phyloP scores from a whole-genome alignment of 2,113 vertebrate species.

The Archilochus colubris region DNA sequence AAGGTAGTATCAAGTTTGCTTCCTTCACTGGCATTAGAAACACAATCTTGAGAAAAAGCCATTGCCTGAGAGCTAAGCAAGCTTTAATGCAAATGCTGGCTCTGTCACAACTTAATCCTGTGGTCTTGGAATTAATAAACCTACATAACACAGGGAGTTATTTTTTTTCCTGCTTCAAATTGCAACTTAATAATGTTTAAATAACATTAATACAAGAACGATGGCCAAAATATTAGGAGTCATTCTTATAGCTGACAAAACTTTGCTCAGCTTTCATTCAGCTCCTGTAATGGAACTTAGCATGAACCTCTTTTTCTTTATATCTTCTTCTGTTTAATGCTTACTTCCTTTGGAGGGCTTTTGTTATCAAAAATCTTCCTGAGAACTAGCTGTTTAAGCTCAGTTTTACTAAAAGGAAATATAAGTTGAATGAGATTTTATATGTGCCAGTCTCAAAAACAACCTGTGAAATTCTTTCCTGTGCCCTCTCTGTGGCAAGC shows the following conservation, averaged over 20 bases:
- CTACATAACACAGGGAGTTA: neutral
- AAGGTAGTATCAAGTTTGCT: conserved; percentile 21
- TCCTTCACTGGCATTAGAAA: conserved; percentile 8
- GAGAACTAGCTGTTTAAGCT: neutral
- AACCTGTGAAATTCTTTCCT: neutral
- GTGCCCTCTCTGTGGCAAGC: neutral
- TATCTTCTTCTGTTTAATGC: neutral
- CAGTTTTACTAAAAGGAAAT: neutral
- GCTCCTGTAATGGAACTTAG: neutral
- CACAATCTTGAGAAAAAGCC: neutral
- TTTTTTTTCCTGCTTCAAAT: neutral
- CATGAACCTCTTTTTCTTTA: neutral
- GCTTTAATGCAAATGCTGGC: neutral
- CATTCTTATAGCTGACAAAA: neutral
- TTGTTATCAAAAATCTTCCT: neutral
- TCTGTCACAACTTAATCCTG: neutral
- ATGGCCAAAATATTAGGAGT: neutral
- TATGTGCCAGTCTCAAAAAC: neutral
- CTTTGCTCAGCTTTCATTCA: neutral
- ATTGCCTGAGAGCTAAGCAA: neutral
- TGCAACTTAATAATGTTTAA: neutral
- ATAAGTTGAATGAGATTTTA: neutral
- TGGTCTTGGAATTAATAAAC: neutral
- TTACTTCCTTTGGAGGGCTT: neutral
- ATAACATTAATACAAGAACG: neutral